Conservation (phyloP, 2,113 vertebrate genomes). For the Anarhynchus alexandrinus region DNA sequence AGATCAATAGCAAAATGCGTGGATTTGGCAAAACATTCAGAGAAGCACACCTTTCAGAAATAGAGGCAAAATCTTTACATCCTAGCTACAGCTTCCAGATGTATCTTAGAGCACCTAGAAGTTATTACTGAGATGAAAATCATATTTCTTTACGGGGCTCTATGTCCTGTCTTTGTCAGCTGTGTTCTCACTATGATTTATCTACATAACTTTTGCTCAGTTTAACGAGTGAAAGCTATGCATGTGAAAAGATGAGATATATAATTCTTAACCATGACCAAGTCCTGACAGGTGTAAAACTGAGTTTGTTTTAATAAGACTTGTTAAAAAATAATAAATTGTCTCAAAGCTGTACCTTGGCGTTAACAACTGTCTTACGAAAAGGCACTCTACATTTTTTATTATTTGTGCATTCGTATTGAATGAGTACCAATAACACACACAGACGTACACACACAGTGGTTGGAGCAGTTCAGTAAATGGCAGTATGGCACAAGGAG, state of each 20-base stretch:
- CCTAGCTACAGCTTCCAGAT: slow-evolving; percentile 24
- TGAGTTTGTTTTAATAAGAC: neutral
- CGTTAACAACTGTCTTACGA: neutral
- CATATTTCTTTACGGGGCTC: neutral
- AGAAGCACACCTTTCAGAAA: neutral
- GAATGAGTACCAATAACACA: neutral
- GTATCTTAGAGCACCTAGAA: neutral
- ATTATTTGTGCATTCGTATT: neutral
- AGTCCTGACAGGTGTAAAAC: neutral
- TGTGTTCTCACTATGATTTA: neutral
- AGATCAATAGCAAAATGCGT: neutral
- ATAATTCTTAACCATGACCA: neutral
- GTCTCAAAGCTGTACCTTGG: neutral
- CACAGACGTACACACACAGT: fast-evolving
- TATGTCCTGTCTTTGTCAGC: neutral
- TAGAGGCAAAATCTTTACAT: neutral
- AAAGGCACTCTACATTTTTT: neutral
- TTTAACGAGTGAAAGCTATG: neutral
- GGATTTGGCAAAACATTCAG: neutral
- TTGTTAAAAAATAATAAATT: neutral
- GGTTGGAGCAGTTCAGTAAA: neutral
- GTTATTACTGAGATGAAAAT: slow-evolving; percentile 5
- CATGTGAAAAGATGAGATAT: neutral
- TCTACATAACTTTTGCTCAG: neutral
- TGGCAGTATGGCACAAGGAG: neutral